Conservation (phyloP, 2,797 vertebrate species). For the Takifugu ocellatus region DNA sequence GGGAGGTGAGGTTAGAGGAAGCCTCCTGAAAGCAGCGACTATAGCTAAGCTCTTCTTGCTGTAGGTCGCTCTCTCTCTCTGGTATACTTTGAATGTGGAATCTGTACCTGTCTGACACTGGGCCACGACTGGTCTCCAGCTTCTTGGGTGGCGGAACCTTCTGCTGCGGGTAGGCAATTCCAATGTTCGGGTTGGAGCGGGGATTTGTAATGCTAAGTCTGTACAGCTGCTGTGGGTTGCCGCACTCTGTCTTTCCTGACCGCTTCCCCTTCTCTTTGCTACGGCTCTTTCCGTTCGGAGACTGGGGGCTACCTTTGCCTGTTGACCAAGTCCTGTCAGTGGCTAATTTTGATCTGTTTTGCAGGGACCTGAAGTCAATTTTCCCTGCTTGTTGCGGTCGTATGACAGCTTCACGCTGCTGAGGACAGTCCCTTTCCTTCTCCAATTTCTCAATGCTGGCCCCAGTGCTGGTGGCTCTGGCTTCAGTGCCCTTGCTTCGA, state of each 20-base stretch:
- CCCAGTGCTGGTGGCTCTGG: slow-evolving; percentile 52
- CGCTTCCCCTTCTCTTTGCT: slow-evolving; percentile 79
- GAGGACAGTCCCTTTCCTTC: slow-evolving; percentile 81
- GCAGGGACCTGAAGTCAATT: slow-evolving; percentile 86
- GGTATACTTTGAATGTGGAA: slow-evolving; percentile 83
- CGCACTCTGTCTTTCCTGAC: slow-evolving; percentile 78
- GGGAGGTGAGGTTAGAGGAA: slow-evolving; percentile 79
- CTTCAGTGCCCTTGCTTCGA: slow-evolving; percentile 68
- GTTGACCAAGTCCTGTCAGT: slow-evolving; percentile 80
- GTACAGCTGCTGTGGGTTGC: slow-evolving; percentile 86
- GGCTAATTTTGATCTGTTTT: slow-evolving; percentile 78
- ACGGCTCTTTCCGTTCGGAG: slow-evolving; percentile 79
- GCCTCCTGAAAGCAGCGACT: slow-evolving; percentile 83
- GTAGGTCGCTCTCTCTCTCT: slow-evolving; percentile 80
- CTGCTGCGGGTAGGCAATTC: slow-evolving; percentile 86
- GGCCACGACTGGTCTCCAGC: slow-evolving; percentile 71
- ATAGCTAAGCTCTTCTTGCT: slow-evolving; percentile 81
- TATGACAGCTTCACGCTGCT: slow-evolving; percentile 89
- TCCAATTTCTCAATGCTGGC: slow-evolving; percentile 65
- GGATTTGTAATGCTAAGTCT: slow-evolving; percentile 82
- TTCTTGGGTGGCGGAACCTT: slow-evolving; percentile 86
- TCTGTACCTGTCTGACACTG: slow-evolving; percentile 77
- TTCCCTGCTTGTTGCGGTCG: slow-evolving; percentile 85
- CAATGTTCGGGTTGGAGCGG: slow-evolving; percentile 83
- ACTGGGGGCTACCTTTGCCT: slow-evolving; percentile 79